Base-by-base conservation (phyloP, 2,888 invertebrate species). In the Volucella bombylans region DNA sequence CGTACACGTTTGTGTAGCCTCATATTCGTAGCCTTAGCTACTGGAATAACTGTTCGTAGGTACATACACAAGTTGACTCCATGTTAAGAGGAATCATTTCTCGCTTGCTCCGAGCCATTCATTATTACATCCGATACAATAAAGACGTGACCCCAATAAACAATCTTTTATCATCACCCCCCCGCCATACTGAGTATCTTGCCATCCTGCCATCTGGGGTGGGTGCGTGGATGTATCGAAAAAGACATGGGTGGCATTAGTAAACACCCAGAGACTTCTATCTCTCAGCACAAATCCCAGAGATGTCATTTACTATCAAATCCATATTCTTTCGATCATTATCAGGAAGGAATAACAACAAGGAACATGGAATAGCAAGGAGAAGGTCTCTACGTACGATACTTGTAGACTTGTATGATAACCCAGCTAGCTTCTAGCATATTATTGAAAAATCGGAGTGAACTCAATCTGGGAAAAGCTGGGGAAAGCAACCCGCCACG, bases 121-220 rank as follows among this genome's bases (percentile, higher is more conserved):
- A 87, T 87, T 87, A 87, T 87, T 87, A 86, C 87, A 87, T 87
- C 86, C 87, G 87, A 87, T 87, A 87, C 87, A 87, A 87, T 87
- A 87, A 87, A 86, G 82, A 87, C 87, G 87, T 87, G 87, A 87
- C 86, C 87, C 78, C 87, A 87, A 87, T 87, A 87, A 87, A 87
- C 86, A 87, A 87, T 87, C 85, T 87, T 82, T 86, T 68, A 31
- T 71, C 68, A 62, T 76, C n/a, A 47, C 15, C 43, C 38, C 10
- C 49, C 14, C 50, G 8, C 45, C 31, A 8, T 10, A 52, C 45
- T 4, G 45, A n/a, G 45, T 11, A 45, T 23, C 18, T 1, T 23
- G 3, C 18, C 18, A 23, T 10, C 12, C 1, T 10, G 52, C 10
- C 52, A 52, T 52, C 52, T 10, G 15, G 23, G 15, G 52, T 18